Base-by-base conservation (phyloP, 2,888 invertebrate species). In the Tetrapedia diversipes region DNA sequence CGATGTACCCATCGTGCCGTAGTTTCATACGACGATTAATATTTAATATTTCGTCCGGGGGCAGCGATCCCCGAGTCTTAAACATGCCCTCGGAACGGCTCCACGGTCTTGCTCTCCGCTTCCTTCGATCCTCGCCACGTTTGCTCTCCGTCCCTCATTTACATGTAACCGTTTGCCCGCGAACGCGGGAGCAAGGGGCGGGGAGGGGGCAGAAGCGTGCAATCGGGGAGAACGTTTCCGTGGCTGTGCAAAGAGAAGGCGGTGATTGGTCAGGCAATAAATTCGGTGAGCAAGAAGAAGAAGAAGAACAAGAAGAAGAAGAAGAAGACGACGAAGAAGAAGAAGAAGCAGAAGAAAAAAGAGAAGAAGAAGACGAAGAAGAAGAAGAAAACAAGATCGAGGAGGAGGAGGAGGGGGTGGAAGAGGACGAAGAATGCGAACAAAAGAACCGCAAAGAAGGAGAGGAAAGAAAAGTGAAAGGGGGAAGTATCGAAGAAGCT, bases 241-340 rank as follows among this genome's bases (percentile, higher is more conserved):
- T 65, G 59, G 74, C 74, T 47, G 56, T 64, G 74, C 71, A 49
- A 72, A 72, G 47, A 39, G 39, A n/a, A 57, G 65, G 27, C 72
- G 43, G 29, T 43, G 75, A 67, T 67, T 65, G 60, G 61, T 41
- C 49, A 24, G 53, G 47, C 64, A 64, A 77, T 74, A 74, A 74
- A 69, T 71, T 75, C 41, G 49, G 47, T 27, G 59, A 59, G 19
- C 64, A 60, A 60, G 72, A 75, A 41, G 72, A 71, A 53, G 47
- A 60, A 41, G 11, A 4, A 16, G 45, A 43, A 37, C 6, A 60
- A 41, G n/a, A n/a, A n/a, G n/a, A n/a, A n/a, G n/a, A n/a, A n/a
- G n/a, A 45, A 32, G 34, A 57, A n/a, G n/a, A 43, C 19, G 14
- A 11, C 19, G 39, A 32, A 64, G 7, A 47, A 10, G 24, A 16